phyloP scores from a whole-genome alignment of 2,888 invertebrate genomes.

The Drosophila lacicola region DNA sequence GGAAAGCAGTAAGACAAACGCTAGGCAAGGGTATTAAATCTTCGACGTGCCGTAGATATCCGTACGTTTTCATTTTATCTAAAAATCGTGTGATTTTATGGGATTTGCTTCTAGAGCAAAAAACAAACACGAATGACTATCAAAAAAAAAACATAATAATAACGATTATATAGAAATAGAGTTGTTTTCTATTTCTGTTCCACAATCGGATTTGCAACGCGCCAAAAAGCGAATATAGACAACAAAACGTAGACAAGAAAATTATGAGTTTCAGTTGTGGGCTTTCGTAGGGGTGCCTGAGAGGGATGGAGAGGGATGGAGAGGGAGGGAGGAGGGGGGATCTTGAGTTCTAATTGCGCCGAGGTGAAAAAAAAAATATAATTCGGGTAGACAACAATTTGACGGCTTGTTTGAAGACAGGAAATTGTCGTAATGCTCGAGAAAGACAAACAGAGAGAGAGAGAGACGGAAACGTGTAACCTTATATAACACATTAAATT shows the following conservation, averaged over 20 bases:
- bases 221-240: conserved; percentile 38
- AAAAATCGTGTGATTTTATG: conserved; percentile 3
- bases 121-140: conserved; percentile 30
- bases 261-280: conserved; percentile 21
- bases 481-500: conserved; percentile 34
- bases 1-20: no score
- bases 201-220: conserved; percentile 49
- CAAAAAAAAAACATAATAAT: conserved; percentile 33
- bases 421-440: conserved; percentile 45
- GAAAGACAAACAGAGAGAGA: not conserved
- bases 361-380: conserved; percentile 29
- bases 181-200: conserved; percentile 8
- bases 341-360: conserved; percentile 37
- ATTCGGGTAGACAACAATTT: conserved; percentile 23
- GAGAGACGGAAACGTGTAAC: conserved; percentile 24
- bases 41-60: no score
- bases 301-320: no score
- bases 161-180: conserved; percentile 22
- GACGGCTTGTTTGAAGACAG: conserved; percentile 47
- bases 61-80: not conserved
- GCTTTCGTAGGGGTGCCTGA: no score
- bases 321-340: not conserved
- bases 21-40: no score
- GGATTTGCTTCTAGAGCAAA: not conserved
- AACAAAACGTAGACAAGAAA: conserved; percentile 39